Base-by-base conservation (phyloP, 2,888 invertebrate species). In the Cataglyphis cursor region DNA sequence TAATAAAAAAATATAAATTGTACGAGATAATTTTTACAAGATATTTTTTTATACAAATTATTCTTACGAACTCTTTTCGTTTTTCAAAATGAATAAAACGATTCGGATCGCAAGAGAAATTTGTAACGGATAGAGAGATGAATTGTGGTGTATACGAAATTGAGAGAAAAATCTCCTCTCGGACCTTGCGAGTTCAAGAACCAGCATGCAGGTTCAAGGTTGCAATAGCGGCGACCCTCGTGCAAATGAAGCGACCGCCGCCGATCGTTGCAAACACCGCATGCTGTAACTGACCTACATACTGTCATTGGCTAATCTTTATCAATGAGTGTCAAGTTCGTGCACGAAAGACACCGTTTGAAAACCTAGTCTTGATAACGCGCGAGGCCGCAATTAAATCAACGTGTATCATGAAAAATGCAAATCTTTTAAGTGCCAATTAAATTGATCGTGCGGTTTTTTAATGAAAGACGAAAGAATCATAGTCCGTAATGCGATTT, bases 131-230 rank as follows among this genome's bases (percentile, higher is more conserved):
- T 73, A 15, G 12, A 41, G 8, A 59, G 5, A 35, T 38, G 0
- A 72, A 72, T 18, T 15, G 24, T n/a, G 0, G 48, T 38, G 0
- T 72, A 38, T 1, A 8, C 15, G 18, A 5, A 35, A 18, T 44
- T 18, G 68, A 70, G 35, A 51, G 41, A 44, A 10, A n/a, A 18
- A 35, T 64, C 15, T 21, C 6, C 15, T 41, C 78, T 31, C 73
- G 76, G 85, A 12, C n/a, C n/a, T 51, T 21, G 44, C 28, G 15
- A 38, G 81, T 75, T 81, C 76, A 81, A 75, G 62, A 81, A 51
- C 75, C 65, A 31, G 59, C 75, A 64, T 70, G 76, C 88, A 88
- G 86, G 89, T 89, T 88, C 90, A 91, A 88, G 91, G 89, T 76
- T 70, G 66, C 21, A 68, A 54, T 66, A 54, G 76, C 70, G 6